Evolutionary conservation across 2,113 vertebrate species (phyloP).

Genomic region (Nerophis lumbriciformis): DNA sequence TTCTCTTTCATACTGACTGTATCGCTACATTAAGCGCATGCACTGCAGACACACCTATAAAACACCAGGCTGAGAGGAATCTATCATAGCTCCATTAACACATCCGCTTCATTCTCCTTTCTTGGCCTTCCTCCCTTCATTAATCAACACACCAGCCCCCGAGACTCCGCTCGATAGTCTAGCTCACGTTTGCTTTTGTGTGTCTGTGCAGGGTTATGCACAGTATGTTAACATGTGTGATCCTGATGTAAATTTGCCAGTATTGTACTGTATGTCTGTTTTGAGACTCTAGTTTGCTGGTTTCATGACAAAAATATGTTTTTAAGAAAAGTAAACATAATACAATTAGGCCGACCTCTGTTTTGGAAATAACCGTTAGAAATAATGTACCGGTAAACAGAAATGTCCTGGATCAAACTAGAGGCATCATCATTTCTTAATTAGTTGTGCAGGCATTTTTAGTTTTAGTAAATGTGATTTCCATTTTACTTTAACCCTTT

Average conservation of each 20-base stretch:
- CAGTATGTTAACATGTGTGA: constrained; percentile 7
- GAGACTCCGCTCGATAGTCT: constrained; percentile 47
- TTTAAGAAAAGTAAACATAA: neutral
- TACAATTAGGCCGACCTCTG: neutral
- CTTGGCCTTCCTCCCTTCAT: constrained; percentile 54
- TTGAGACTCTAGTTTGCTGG: neutral
- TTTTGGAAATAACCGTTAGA: neutral
- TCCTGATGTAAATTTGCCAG: neutral
- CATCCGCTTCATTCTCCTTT: constrained; percentile 57
- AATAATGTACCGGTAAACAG: neutral
- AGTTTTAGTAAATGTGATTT: no score
- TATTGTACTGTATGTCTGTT: neutral
- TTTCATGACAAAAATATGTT: neutral
- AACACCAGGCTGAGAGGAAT: constrained; percentile 56
- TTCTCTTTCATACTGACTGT: constrained; percentile 25
- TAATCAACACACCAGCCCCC: constrained; percentile 61
- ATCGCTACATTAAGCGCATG: constrained; percentile 38
- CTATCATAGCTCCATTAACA: constrained; percentile 67
- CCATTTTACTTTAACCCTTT: no score
- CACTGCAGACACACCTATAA: constrained; percentile 55
- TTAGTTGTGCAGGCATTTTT: no score
- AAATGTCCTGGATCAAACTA: no score
- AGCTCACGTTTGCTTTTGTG: constrained; percentile 26
- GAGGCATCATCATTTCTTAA: no score
- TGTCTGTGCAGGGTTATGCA: constrained; percentile 3